These are phyloP conservation scores for Spondyliosoma cantharus DNA, from an alignment of 2,797 vertebrate genomes.

Conservation along the genomic window DNA sequence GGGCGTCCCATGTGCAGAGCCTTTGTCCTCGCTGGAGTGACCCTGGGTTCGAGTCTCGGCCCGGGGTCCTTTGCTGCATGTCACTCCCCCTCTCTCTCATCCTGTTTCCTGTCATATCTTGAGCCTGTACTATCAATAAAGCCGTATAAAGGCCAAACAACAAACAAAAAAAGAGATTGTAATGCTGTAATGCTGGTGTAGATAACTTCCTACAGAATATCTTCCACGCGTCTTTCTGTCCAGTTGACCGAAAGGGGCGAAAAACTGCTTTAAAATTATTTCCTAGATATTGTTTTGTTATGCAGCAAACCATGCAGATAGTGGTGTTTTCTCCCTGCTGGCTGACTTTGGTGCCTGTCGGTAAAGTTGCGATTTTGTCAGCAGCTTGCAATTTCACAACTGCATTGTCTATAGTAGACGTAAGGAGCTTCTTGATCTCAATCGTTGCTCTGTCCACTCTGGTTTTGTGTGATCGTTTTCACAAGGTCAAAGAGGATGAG, in stretches of 20 bases:
- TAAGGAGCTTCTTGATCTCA: background rate
- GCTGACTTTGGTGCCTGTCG: background rate
- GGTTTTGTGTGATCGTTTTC: slow-evolving; percentile 18
- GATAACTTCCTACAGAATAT: background rate
- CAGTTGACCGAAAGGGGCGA: background rate
- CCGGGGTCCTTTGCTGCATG: too few species aligned
- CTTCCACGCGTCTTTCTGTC: background rate
- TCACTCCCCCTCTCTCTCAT: too few species aligned
- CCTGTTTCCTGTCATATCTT: too few species aligned
- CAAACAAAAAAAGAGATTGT: too few species aligned
- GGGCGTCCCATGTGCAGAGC: too few species aligned
- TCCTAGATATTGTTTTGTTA: background rate
- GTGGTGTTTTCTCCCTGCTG: background rate
- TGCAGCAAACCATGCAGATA: background rate
- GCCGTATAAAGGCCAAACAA: too few species aligned
- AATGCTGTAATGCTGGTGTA: background rate
- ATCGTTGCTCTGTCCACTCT: background rate
- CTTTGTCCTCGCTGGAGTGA: too few species aligned
- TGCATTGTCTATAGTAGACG: background rate
- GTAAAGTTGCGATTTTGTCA: background rate
- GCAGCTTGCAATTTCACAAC: background rate
- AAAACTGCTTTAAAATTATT: background rate
- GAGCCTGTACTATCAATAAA: too few species aligned
- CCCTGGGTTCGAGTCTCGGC: too few species aligned
- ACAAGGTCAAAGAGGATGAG: background rate